A percentile compares a stretch with the other conserved stretches of the same genome.
Evolutionary conservation across 1,140 invertebrate genomes (phyloP).

Genomic region (Rhopalosiphum padi): DNA sequence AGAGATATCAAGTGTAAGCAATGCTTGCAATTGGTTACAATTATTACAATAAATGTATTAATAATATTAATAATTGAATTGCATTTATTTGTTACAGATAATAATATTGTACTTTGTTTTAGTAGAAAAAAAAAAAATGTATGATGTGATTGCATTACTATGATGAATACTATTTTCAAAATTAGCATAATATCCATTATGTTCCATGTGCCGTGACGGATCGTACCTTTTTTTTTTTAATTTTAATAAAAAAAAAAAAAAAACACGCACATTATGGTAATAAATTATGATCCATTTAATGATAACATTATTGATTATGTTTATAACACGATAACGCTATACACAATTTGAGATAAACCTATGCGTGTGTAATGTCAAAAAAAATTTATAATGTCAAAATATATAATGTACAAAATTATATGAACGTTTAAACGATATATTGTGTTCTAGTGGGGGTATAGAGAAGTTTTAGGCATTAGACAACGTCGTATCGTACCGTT

Average conservation of each 20-base stretch:
- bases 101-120: background rate
- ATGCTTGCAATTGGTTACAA: background rate
- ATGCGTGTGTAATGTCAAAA: background rate
- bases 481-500: background rate
- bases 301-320: background rate
- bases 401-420: background rate
- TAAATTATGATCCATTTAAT: background rate
- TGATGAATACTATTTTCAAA: background rate
- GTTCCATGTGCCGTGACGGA: background rate
- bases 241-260: background rate
- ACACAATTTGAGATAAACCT: background rate
- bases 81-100: background rate
- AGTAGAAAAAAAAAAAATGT: background rate
- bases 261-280: background rate
- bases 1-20: background rate
- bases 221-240: background rate
- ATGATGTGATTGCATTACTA: background rate
- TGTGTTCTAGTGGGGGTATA: background rate
- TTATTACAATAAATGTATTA: no score
- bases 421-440: background rate
- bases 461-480: background rate
- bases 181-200: background rate
- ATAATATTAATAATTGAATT: no score
- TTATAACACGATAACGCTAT: background rate
- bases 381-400: background rate